A percentile compares a stretch with the other conserved stretches of the same genome.
These are phyloP conservation scores for Mesembrinibis cayennensis DNA, from an alignment of 2,113 vertebrate species.

Conservation along the genomic window DNA sequence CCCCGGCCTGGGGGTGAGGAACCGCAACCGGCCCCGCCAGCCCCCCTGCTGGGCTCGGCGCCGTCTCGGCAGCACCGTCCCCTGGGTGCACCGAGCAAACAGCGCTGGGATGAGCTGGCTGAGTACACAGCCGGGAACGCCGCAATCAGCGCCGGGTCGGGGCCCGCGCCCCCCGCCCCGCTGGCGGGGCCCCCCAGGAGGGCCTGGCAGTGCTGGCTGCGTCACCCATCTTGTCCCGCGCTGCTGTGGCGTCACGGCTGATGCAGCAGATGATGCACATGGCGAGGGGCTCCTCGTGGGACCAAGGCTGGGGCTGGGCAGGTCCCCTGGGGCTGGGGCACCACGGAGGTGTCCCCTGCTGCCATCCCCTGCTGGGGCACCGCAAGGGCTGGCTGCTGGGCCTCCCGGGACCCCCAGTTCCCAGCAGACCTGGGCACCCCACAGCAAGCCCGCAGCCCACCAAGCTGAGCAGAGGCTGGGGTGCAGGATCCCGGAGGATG, in stretches of 20 bases:
- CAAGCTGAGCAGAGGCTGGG: not conserved
- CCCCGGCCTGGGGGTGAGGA: not conserved
- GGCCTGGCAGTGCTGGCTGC: accelerated
- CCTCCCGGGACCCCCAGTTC: not conserved
- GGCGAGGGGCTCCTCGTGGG: not conserved
- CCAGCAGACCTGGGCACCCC: accelerated
- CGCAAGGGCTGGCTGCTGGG: not conserved
- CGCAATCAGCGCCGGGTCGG: accelerated
- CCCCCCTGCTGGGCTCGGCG: accelerated
- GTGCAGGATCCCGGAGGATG: accelerated
- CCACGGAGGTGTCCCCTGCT: accelerated
- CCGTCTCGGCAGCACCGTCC: not conserved
- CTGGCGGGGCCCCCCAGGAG: not conserved
- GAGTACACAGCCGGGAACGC: not conserved
- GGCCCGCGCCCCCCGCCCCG: accelerated
- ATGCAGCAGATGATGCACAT: not conserved
- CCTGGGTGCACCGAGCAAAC: not conserved
- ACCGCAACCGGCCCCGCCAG: accelerated
- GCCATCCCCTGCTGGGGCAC: accelerated
- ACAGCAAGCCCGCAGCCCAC: accelerated
- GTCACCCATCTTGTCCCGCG: accelerated
- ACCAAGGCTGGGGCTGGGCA: not conserved
- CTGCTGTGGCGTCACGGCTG: not conserved
- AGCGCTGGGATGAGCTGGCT: not conserved
- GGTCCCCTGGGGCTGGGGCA: not conserved